Conservation (phyloP, 1,140 invertebrate genomes). For the Whitmania pigra region DNA sequence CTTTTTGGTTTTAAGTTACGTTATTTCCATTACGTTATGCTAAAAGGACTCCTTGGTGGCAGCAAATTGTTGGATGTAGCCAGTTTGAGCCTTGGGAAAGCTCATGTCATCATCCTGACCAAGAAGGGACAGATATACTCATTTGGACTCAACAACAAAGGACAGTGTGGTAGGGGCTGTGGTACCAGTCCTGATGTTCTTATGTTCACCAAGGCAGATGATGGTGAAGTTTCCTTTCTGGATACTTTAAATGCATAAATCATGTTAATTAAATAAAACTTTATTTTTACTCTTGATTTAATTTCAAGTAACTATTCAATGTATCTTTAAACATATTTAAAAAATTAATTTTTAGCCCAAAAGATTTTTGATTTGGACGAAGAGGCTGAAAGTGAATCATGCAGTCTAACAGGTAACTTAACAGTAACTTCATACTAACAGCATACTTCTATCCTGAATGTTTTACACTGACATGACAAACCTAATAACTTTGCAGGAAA, state of each 20-base stretch:
- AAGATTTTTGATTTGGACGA: constrained; percentile 48
- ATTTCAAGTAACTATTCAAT: too few relatives aligned
- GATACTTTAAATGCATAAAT: too few relatives aligned
- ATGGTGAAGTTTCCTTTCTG: too few relatives aligned
- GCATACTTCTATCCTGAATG: background rate
- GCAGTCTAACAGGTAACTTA: background rate
- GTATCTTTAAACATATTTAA: too few relatives aligned
- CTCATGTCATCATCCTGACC: constrained; percentile 75
- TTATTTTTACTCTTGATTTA: too few relatives aligned
- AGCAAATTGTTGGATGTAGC: constrained; percentile 68
- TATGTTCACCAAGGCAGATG: too few relatives aligned
- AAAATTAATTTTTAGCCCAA: too few relatives aligned
- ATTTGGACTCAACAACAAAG: constrained; percentile 94
- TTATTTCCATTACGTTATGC: background rate
- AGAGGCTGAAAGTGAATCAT: constrained; percentile 50
- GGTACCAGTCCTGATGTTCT: too few relatives aligned
- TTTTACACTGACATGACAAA: too few relatives aligned
- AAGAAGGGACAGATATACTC: constrained; percentile 81
- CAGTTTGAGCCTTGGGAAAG: constrained; percentile 81
- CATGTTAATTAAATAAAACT: too few relatives aligned
- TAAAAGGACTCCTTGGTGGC: constrained; percentile 44
- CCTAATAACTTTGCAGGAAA: constrained; percentile 29
- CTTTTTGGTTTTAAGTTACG: too few relatives aligned
- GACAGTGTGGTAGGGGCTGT: constrained; percentile 74
- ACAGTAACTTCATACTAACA: too few relatives aligned